phyloP scores from a whole-genome alignment of 2,888 invertebrate species.

The Temnothorax unifasciatus region DNA sequence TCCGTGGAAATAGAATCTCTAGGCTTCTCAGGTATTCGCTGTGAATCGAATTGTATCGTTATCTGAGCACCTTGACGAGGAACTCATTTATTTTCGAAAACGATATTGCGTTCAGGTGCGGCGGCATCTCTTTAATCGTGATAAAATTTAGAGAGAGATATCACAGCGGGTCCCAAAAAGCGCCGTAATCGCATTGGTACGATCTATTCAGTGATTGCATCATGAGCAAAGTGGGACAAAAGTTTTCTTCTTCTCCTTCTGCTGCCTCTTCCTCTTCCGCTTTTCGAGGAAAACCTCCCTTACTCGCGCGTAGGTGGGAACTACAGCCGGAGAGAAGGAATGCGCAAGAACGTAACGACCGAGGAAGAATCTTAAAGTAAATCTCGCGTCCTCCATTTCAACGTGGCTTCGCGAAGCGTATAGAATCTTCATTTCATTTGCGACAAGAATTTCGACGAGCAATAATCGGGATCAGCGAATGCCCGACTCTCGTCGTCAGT shows the following conservation, averaged over 20 bases:
- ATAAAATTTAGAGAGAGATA: constrained; percentile 18
- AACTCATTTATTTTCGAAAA: constrained; percentile 37
- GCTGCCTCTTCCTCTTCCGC: constrained; percentile 15
- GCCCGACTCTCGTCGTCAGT: neutral
- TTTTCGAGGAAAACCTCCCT: constrained; percentile 52
- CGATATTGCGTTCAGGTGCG: constrained; percentile 18
- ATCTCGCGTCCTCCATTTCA: constrained; percentile 36
- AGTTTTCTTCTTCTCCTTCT: constrained; percentile 62
- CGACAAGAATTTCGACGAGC: constrained; percentile 16
- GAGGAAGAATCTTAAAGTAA: constrained; percentile 53
- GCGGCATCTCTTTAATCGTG: constrained; percentile 36
- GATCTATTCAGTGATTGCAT: constrained; percentile 63
- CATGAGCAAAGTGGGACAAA: constrained; percentile 47
- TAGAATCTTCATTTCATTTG: constrained; percentile 24
- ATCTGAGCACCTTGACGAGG: constrained; percentile 24
- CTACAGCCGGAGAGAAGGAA: neutral
- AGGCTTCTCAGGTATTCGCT: neutral
- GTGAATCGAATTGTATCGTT: constrained; percentile 28
- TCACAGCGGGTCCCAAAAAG: constrained; percentile 42
- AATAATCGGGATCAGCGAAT: constrained; percentile 31
- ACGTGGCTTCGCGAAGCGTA: constrained; percentile 22
- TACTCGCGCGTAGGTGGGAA: constrained; percentile 42
- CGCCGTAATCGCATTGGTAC: constrained; percentile 51
- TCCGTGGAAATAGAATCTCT: neutral
- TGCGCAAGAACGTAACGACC: neutral